phyloP scores from a whole-genome alignment of 2,113 vertebrate genomes.

The Stomatorhinus ivindoensis region DNA sequence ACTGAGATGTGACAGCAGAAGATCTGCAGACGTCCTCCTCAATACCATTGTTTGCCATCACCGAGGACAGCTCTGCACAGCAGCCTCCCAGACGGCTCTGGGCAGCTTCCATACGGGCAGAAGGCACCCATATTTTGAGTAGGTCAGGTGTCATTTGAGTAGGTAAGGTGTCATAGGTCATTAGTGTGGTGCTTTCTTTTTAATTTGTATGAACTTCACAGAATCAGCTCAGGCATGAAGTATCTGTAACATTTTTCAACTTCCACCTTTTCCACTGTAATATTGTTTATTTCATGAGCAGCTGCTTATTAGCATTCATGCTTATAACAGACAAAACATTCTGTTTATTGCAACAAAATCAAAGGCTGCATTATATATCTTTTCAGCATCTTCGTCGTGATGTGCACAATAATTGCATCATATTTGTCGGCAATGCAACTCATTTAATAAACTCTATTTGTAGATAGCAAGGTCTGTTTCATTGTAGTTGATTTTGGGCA shows the following conservation, averaged over 20 bases:
- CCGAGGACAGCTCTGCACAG: neutral
- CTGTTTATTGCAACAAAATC: neutral
- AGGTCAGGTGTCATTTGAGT: neutral
- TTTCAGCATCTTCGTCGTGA: neutral
- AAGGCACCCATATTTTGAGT: neutral
- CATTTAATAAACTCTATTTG: too few relatives aligned
- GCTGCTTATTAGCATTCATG: slow-evolving; percentile 17
- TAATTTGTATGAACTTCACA: neutral
- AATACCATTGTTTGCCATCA: neutral
- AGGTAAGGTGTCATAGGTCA: neutral
- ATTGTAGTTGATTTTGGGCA: neutral
- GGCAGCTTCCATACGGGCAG: neutral
- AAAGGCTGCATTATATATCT: neutral
- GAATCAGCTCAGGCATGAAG: neutral
- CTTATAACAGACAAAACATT: slow-evolving; percentile 26
- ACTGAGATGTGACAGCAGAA: neutral
- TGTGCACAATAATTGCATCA: neutral
- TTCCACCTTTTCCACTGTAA: neutral
- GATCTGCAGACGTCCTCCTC: neutral
- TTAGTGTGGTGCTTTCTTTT: neutral
- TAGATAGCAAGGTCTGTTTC: neutral
- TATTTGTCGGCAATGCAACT: neutral
- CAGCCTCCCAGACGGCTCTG: neutral
- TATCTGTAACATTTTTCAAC: neutral
- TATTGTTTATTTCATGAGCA: neutral